Evolutionary conservation across 2,888 invertebrate genomes (phyloP).

Genomic region (Empis livida): DNA sequence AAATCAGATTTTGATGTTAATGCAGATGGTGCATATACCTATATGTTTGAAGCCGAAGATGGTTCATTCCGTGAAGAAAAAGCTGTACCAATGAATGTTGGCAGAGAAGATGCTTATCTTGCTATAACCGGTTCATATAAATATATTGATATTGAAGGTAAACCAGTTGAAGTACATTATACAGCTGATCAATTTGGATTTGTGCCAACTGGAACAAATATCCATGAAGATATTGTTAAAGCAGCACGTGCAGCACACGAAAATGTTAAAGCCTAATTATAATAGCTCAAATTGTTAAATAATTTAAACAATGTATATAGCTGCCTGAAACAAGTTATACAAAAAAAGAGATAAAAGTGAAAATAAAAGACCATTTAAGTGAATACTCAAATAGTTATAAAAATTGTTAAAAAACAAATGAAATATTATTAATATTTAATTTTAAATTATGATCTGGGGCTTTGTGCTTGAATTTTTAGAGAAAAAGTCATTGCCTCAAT

Average conservation of each 20-base stretch:
- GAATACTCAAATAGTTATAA: too few species aligned
- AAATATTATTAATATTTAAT: too few species aligned
- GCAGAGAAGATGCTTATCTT: conserved; percentile 15
- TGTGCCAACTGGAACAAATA: conserved; percentile 26
- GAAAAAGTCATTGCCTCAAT: too few species aligned
- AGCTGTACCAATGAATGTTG: conserved; percentile 19
- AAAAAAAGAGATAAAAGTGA: too few species aligned
- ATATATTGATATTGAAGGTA: conserved; percentile 25
- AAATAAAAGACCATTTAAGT: too few species aligned
- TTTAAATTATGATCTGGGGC: too few species aligned
- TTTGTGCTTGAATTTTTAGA: too few species aligned
- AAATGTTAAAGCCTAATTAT: too few species aligned
- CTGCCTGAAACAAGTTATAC: too few species aligned
- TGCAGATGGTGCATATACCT: conserved; percentile 24
- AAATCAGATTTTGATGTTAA: conserved; percentile 20
- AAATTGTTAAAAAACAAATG: too few species aligned
- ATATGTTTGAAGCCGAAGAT: conserved; percentile 21
- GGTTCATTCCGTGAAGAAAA: conserved; percentile 24
- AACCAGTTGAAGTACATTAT: conserved; percentile 29
- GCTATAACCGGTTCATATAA: conserved; percentile 24
- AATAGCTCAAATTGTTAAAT: too few species aligned
- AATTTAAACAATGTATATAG: too few species aligned
- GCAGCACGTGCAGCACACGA: conserved; percentile 17
- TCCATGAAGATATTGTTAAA: conserved; percentile 26
- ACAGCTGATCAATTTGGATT: conserved; percentile 33